Base-by-base conservation (phyloP, 2,113 vertebrate genomes). In the Gnathonemus echidnorhynchus region DNA sequence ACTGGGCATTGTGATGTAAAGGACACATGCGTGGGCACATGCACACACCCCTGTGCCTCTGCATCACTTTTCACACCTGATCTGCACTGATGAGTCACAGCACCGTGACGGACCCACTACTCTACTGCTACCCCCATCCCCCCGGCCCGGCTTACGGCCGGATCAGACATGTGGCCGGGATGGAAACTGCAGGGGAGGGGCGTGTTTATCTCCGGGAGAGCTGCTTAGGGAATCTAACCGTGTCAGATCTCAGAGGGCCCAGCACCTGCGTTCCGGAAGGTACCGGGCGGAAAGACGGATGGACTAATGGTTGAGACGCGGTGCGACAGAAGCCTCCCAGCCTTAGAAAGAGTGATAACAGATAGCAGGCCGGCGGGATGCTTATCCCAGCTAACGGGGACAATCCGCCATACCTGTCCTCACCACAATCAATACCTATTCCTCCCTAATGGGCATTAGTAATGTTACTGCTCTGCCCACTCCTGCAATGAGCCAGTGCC, bases 41-140 rank as follows among this genome's bases (percentile, higher is more conserved):
- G 24, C 5, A 42, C 50, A 35, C 86, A 87, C 86, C 50, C 50
- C 49, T 48, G 19, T 52, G 15, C 49, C n/a, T 13, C 21, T 53
- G 13, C 86, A 8, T 31, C 50, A 56, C 45, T 35, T 17, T 53
- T 10, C 86, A 87, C 86, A 87, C 86, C 86, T 42, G 86, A 27
- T 35, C 86, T 19, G 48, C 86, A 86, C 85, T 49, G 85, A 86
- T 86, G 48, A 86, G 85, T 86, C 46, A 86, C 48, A 31, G 45
- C 27, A 24, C 49, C 31, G 86, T 87, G 27, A 50, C 27, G 86
- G 48, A 53, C 50, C 86, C 50, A 87, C 86, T 17, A 50, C 86
- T 87, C 86, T 50, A 8, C 19, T 2, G 53, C 53, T 56, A 21
- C 19, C 53, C 53, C 53, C 53, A 7, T 6, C 53, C 85, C n/a